Conservation (phyloP, 2,113 vertebrate species). For the Zapornia atra region DNA sequence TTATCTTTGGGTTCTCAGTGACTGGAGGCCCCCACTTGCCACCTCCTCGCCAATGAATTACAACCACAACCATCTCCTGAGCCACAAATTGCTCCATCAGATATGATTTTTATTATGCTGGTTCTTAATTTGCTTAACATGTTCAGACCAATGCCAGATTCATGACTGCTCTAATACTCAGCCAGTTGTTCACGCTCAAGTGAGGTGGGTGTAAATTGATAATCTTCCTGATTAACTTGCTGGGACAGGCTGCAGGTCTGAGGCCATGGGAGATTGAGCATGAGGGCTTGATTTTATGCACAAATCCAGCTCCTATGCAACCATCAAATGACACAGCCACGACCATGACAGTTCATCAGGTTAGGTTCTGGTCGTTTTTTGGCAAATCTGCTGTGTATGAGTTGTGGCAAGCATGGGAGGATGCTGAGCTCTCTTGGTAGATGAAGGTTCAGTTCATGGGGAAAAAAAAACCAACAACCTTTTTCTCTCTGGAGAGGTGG, state of each 20-base stretch:
- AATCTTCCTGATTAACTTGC: constrained; percentile 21
- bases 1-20: background rate
- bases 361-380: background rate
- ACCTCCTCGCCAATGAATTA: background rate
- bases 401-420: background rate
- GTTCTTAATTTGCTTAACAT: constrained; percentile 45
- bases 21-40: background rate
- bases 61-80: background rate
- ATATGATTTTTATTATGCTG: constrained; percentile 5
- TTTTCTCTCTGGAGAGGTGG: background rate
- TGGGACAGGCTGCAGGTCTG: background rate
- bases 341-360: background rate
- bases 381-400: background rate
- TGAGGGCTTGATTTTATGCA: background rate
- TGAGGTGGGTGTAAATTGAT: constrained; percentile 34
- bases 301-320: background rate
- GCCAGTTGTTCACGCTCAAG: constrained; percentile 26
- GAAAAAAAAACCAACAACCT: background rate
- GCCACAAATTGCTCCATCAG: constrained; percentile 28
- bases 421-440: background rate
- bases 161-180: background rate
- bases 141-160: constrained; percentile 9
- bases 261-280: background rate
- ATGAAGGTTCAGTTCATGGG: background rate
- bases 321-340: background rate